Base-by-base conservation (phyloP, 2,113 vertebrate species). In the Pterophyllum scalare region DNA sequence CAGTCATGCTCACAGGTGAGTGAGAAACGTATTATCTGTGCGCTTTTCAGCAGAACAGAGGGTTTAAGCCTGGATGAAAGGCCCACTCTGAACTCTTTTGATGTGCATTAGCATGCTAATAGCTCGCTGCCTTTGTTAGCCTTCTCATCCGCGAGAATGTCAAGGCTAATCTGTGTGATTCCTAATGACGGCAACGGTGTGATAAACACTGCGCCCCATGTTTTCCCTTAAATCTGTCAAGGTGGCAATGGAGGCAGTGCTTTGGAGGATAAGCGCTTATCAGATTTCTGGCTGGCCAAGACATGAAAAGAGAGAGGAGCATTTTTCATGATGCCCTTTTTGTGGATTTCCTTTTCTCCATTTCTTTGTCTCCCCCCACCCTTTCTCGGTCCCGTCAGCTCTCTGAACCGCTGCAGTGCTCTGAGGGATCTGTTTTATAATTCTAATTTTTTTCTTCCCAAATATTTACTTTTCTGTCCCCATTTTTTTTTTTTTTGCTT, bases 101-200 rank as follows among this genome's bases (percentile, higher is more conserved):
- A 90, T 83, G 85, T 81, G 72, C 87, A 93, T 94, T 94, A 94
- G 87, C 92, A 94, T 95, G 87, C 82, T 94, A 94, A 94, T 91
- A 92, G 86, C 87, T 59, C 4, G 14, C 89, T 93, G 75, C 70
- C 75, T 91, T 93, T 93, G 91, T 94, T 93, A 92, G 70, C 65
- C 54, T 80, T 88, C 87, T 92, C 88, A 91, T 91, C 92, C 91
- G 87, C 75, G 35, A 93, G 89, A 91, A 93, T 94, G 93, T 91
- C 91, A 91, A 79, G 82, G 86, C 89, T 93, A 92, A 94, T 94
- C 92, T 94, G 90, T 83, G 81, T 86, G 88, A 91, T 91, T 93
- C 88, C 90, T 92, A 94, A 93, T 91, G 91, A 94, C 80, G 58
- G 90, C 82, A 80, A 52, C 7, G 43, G 65, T 60, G 59, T 80